Conservation (phyloP, 2,113 vertebrate species). For the Larimichthys polyactis region DNA sequence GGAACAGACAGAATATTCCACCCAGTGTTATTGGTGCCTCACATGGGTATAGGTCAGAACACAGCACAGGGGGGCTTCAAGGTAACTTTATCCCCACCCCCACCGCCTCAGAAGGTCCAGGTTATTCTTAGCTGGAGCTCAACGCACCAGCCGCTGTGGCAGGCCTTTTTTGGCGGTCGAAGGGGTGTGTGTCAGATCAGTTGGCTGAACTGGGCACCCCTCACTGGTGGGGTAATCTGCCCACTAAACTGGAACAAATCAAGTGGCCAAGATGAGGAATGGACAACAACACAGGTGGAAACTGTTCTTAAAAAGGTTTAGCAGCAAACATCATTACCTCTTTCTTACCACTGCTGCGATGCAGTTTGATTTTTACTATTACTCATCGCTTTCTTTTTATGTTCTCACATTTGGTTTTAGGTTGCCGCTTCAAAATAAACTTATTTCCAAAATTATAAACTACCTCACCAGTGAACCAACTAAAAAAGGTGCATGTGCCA, state of each 20-base stretch:
- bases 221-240: conserved; percentile 35
- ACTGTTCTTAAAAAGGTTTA: neutral
- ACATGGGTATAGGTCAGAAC: conserved; percentile 80
- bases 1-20: conserved; percentile 49
- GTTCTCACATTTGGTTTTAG: conserved; percentile 15
- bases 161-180: conserved; percentile 82
- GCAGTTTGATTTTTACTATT: neutral
- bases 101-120: conserved; percentile 32
- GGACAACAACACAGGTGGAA: conserved; percentile 17
- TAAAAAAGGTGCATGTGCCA: neutral
- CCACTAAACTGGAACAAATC: conserved; percentile 22
- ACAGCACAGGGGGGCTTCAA: conserved; percentile 57
- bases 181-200: conserved; percentile 53
- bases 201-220: conserved; percentile 17
- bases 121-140: conserved; percentile 84
- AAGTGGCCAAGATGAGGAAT: neutral
- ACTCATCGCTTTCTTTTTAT: neutral
- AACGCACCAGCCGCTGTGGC: conserved; percentile 62
- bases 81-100: conserved; percentile 78
- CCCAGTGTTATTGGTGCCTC: conserved; percentile 77
- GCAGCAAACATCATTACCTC: neutral
- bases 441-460: conserved; percentile 24
- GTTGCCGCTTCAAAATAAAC: conserved; percentile 29
- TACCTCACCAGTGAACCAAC: neutral
- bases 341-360: neutral